Evolutionary conservation across 2,797 vertebrate genomes (phyloP), one percentile per base, ranked within the genome.

Genomic region (Pseudopleuronectes americanus): DNA sequence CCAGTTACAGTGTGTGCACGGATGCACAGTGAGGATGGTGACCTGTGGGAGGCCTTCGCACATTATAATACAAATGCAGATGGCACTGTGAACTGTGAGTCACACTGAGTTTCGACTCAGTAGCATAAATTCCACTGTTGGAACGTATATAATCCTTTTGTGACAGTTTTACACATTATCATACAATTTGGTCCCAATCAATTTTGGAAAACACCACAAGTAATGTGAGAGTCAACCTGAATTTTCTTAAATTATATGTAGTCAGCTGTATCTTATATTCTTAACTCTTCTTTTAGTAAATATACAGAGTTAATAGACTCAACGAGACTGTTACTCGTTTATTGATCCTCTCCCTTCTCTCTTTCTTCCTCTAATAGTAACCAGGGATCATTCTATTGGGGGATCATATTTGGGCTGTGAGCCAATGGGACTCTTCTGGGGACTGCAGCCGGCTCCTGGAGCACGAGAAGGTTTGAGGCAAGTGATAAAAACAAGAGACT

Each of bases 351-450:
- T 28, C 2, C 1, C 1, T 31, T 31, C 41, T 43, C 3, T 41
- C 8, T 47, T 13, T 58, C 16, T 68, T 23, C 48, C 24, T 52
- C 28, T 2, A 21, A 64, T 12, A 94, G 93, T 93, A 80, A 72
- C 65, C 62, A 69, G 56, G 12, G 92, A 94, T 65, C 67, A 57
- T 26, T 95, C 96, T 6, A 74, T 92, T 2, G 95, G 96, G 1
- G 95, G 95, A 0, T 93, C 94, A 28, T 96, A 94, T 89, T 61
- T 80, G 1, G 95, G 95, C 49, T 87, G 95, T 88, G 94, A 95
- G 79, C 94, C 95, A 4, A 95, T 95, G 96, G 95, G 94, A 68
- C 92, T 96, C 17, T 93, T 96, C 76, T 96, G 95, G 95, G 92
- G 88, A 58, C 83, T 96, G 68, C 79, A 90, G 54, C 94, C 87